Conservation (phyloP, 23 tunicate species). For the Styela clava region DNA sequence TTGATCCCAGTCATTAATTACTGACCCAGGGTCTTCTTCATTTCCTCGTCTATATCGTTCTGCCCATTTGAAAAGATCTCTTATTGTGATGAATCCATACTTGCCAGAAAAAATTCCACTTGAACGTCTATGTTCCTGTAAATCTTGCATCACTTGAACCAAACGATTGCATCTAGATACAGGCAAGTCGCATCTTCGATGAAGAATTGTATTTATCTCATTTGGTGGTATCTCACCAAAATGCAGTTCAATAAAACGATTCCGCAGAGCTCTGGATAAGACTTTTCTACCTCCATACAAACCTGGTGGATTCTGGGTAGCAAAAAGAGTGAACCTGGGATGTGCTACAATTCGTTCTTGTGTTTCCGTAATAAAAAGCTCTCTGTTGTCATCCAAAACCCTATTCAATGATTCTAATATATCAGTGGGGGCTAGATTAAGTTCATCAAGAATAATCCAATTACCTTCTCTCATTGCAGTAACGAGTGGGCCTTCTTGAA, state of each 20-base stretch:
- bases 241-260: conserved; percentile 84
- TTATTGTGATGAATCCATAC: conserved; percentile 78
- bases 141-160: conserved; percentile 71
- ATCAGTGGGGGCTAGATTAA: conserved; percentile 98
- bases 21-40: background rate
- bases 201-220: conserved; percentile 64
- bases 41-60: conserved; percentile 64
- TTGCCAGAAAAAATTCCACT: conserved; percentile 90
- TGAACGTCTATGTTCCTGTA: conserved; percentile 74
- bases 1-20: conserved; percentile 77
- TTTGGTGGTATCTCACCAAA: conserved; percentile 84
- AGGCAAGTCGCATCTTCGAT: conserved; percentile 62
- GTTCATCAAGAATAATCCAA: conserved; percentile 93
- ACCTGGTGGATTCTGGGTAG: conserved; percentile 97
- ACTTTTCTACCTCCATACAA: conserved; percentile 87
- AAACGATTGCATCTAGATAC: conserved; percentile 57
- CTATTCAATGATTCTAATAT: conserved; percentile 93
- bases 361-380: conserved; percentile 89
- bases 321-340: conserved; percentile 83
- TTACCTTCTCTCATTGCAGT: conserved; percentile 97
- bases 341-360: conserved; percentile 87
- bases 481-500: conserved; percentile 95
- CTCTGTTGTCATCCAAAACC: conserved; percentile 98
- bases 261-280: conserved; percentile 83
- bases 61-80: conserved; percentile 97